Base-by-base conservation (phyloP, 2,113 vertebrate species). In the Bucco capensis region DNA sequence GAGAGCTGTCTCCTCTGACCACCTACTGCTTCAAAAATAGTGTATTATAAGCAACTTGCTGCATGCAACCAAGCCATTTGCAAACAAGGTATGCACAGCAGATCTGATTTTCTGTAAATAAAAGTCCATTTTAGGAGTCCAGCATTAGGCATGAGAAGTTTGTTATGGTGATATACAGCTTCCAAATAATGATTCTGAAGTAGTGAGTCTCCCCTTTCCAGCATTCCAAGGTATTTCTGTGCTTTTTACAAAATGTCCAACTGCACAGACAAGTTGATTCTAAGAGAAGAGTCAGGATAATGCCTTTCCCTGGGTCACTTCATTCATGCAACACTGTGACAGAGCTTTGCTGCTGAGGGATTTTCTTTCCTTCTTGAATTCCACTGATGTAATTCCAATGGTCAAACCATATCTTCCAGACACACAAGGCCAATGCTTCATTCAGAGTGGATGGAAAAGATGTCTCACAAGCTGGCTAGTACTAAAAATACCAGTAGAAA, bases 311-410 rank as follows among this genome's bases (percentile, higher is more conserved):
- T 3, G 0, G 38, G 31, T 25, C 57, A 28, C 49, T 94, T 86
- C 74, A 78, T 86, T 91, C 91, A 84, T 18, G 1, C 21, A 62
- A 58, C 25, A 66, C 16, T 0, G 1, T 30, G 60, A 67, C 46
- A 57, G 38, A 93, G 93, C 86, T 38, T 54, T 73, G 74, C 62
- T 82, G 56, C 16, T 51, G 66, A 38, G 90, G 64, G 82, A 54
- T 75, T 90, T 89, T 4, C 65, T 83, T 76, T 94, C 77, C 54
- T 86, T 78, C 83, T 93, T 77, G 69, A 71, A 88, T 91, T 89
- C 86, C 86, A 70, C 37, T 51, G 70, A 33, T 65, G 27, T 37
- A 38, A 93, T 72, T 84, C 88, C 83, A 86, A 56, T 5, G 38
- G 62, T 79, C 66, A 82, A 86, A 78, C 38, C 38, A n/a, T 66